Percentiles rank a stretch among this genome's conserved stretches.
phyloP scores from a whole-genome alignment of 2,888 invertebrate species.

The Lamellibrachia satsuma region DNA sequence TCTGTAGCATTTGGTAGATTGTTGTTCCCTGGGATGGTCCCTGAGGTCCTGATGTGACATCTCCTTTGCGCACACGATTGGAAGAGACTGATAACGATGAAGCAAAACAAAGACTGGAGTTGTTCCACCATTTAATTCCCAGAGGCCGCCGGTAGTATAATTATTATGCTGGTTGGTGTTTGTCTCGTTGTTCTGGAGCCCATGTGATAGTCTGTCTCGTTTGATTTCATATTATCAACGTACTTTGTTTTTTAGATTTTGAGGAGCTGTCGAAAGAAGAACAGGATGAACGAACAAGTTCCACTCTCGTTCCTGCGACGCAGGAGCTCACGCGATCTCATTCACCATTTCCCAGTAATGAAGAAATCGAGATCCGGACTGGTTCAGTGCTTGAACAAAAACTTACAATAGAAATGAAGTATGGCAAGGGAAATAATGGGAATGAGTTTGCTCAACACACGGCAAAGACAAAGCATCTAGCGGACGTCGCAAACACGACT shows the following conservation, averaged over 20 bases:
- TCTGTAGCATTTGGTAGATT: too few species aligned
- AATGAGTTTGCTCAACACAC: background rate
- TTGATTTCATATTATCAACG: background rate
- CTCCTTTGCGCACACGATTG: too few species aligned
- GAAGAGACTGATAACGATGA: too few species aligned
- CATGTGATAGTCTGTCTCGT: background rate
- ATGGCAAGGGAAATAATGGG: background rate
- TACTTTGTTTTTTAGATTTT: background rate
- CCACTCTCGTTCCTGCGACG: background rate
- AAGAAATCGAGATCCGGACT: background rate
- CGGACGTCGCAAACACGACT: background rate
- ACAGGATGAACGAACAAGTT: background rate
- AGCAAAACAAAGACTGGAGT: too few species aligned
- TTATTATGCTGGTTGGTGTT: background rate
- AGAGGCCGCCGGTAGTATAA: background rate
- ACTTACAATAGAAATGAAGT: background rate
- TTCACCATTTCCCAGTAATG: background rate
- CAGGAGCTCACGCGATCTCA: background rate
- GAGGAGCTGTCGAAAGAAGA: slow-evolving; percentile 17
- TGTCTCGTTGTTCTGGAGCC: background rate
- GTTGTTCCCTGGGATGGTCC: too few species aligned
- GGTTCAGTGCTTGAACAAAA: background rate
- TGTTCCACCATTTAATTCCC: too few species aligned
- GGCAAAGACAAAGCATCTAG: background rate
- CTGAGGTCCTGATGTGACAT: too few species aligned